A percentile compares a stretch with the other conserved stretches of the same genome.
Conservation (phyloP, 1,140 invertebrate genomes). For the Drosophila ohnishii region DNA sequence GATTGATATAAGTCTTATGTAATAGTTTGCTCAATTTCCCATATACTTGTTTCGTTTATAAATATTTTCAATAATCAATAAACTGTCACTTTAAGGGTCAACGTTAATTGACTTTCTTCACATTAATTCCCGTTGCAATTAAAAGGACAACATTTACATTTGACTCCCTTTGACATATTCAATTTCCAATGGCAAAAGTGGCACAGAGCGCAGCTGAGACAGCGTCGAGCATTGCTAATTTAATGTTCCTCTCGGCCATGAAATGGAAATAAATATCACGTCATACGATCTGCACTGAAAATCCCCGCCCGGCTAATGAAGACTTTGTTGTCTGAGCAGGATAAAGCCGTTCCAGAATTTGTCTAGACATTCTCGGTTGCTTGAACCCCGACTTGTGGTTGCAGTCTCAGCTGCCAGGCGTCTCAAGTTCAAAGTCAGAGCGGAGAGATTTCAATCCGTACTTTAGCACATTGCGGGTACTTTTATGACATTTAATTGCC, state of each 20-base stretch:
- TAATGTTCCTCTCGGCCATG: slow-evolving; percentile 38
- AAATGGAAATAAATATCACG: slow-evolving; percentile 53
- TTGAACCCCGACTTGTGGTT: slow-evolving; percentile 32
- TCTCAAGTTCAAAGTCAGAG: slow-evolving; percentile 32
- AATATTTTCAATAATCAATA: no score
- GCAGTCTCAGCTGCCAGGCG: slow-evolving; percentile 26
- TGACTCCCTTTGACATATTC: background rate
- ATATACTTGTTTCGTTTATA: no score
- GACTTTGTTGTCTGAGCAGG: slow-evolving; percentile 49
- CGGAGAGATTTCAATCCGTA: slow-evolving; percentile 27
- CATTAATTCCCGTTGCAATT: background rate
- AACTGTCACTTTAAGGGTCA: no score
- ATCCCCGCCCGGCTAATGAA: slow-evolving; percentile 31
- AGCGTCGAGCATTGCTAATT: slow-evolving; percentile 3
- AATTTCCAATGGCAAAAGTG: background rate
- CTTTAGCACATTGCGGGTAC: slow-evolving; percentile 25
- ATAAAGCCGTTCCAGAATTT: slow-evolving; percentile 28
- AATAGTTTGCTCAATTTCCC: no score
- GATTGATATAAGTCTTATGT: no score
- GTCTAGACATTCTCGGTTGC: slow-evolving; percentile 43
- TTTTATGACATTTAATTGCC: slow-evolving; percentile 43
- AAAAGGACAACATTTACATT: background rate
- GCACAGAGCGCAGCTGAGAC: slow-evolving; percentile 10
- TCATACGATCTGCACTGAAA: slow-evolving; percentile 39
- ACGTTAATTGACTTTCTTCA: background rate